Evolutionary conservation across 2,113 vertebrate genomes (phyloP).

Genomic region (Lota lota): DNA sequence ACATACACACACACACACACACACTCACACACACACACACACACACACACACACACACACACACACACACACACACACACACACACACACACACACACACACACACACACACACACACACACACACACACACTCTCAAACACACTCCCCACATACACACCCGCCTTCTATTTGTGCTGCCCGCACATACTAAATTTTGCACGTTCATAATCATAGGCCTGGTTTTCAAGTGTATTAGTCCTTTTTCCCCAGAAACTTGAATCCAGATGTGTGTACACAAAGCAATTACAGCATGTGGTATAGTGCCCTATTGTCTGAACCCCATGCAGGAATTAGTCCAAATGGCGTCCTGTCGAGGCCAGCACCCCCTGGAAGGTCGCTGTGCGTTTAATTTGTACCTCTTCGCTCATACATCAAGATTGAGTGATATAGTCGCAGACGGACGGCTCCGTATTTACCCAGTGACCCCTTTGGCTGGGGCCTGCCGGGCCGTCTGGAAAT

Average conservation of each 20-base stretch:
- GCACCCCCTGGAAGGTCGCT: slow-evolving; percentile 65
- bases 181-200: slow-evolving; percentile 54
- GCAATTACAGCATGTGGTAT: slow-evolving; percentile 72
- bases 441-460: slow-evolving; percentile 70
- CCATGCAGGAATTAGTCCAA: slow-evolving; percentile 69
- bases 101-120: background rate
- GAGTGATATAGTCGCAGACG: slow-evolving; percentile 73
- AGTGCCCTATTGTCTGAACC: slow-evolving; percentile 77
- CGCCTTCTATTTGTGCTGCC: slow-evolving; percentile 35
- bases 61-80: background rate
- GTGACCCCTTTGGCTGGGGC: slow-evolving; percentile 66
- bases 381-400: slow-evolving; percentile 75
- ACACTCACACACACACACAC: background rate
- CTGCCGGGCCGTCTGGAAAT: slow-evolving; percentile 65
- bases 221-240: slow-evolving; percentile 53
- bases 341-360: slow-evolving; percentile 70
- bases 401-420: slow-evolving; percentile 79
- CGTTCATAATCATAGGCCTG: slow-evolving; percentile 42
- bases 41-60: slow-evolving; percentile 1
- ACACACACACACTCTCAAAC: background rate
- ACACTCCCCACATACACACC: background rate
- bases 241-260: slow-evolving; percentile 62
- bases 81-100: background rate
- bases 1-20: background rate
- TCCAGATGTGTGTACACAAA: slow-evolving; percentile 79